Base-by-base conservation (phyloP, 2,113 vertebrate species). In the Alexandromys fortis region DNA sequence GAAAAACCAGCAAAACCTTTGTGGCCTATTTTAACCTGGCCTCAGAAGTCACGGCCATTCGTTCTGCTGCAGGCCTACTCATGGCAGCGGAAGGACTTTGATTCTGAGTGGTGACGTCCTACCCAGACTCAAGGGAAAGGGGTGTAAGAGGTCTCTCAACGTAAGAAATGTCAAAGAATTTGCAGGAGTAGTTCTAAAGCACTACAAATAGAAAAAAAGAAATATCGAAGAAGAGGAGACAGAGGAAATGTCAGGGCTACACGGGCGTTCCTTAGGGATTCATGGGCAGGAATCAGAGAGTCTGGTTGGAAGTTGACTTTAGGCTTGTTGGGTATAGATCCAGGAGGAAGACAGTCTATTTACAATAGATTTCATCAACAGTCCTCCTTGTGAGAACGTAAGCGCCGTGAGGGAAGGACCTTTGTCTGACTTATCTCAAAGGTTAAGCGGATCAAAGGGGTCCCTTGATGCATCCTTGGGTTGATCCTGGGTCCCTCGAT, bases 131-230 rank as follows among this genome's bases (percentile, higher is more conserved):
- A 68, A 88, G 47, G 10, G 11, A 33, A 33, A 81, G 28, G 5
- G 6, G 68, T 30, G 1, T 17, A 45, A 30, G 87, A 7, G 38
- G 22, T 47, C 45, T 82, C 76, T 94, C 49, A 73, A 33, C 3
- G 42, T 33, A 14, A 96, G 49, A 55, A 88, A 88, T 55, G 49
- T 90, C 92, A 75, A 92, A 83, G 35, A 76, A 90, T 78, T 82
- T 73, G 1, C 38, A 68, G 68, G 72, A 24, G 52, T 77, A 61
- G 63, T 49, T 52, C n/a, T 65, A 86, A 91, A 82, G n/a, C 45
- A 83, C 49, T n/a, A 55, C 8, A 82, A 65, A 52, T 85, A 67
- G 16, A 45, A 49, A 72, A 89, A 89, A 95, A 87, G 24, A 83
- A 92, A 47, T 35, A 63, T 38, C 58, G 35, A 93, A 63, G 42